A percentile compares a stretch with the other conserved stretches of the same genome.
phyloP scores from a whole-genome alignment of 2,797 vertebrate genomes.

The Mergus octosetaceus region DNA sequence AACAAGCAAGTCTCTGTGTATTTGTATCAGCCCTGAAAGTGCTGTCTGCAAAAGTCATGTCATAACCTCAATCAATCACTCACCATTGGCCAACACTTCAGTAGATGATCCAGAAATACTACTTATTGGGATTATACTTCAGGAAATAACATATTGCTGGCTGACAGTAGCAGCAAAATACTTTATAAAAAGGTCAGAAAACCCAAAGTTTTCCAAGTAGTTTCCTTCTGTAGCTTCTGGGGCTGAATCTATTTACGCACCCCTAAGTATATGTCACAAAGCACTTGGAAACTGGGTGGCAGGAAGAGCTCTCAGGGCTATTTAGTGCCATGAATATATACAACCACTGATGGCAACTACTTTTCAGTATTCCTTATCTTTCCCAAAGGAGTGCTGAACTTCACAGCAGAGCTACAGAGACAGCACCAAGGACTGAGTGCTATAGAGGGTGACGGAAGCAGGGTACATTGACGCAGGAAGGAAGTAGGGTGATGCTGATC shows the following conservation, averaged over 20 bases:
- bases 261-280: background rate
- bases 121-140: background rate
- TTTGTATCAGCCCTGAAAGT: background rate
- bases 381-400: background rate
- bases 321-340: background rate
- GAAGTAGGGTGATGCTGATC: background rate
- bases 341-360: background rate
- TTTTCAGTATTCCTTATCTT: background rate
- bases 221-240: background rate
- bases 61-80: conserved; percentile 49
- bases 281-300: background rate
- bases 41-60: conserved; percentile 15
- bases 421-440: background rate
- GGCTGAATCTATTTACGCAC: background rate
- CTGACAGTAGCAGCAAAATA: conserved; percentile 33
- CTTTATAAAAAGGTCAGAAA: background rate
- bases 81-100: background rate
- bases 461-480: background rate
- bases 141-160: conserved; percentile 25
- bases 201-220: background rate
- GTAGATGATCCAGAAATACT: conserved; percentile 14
- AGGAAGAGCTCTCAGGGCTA: background rate
- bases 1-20: background rate
- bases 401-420: background rate
- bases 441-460: background rate